Conservation (phyloP, 2,113 vertebrate species). For the Origma solitaria region DNA sequence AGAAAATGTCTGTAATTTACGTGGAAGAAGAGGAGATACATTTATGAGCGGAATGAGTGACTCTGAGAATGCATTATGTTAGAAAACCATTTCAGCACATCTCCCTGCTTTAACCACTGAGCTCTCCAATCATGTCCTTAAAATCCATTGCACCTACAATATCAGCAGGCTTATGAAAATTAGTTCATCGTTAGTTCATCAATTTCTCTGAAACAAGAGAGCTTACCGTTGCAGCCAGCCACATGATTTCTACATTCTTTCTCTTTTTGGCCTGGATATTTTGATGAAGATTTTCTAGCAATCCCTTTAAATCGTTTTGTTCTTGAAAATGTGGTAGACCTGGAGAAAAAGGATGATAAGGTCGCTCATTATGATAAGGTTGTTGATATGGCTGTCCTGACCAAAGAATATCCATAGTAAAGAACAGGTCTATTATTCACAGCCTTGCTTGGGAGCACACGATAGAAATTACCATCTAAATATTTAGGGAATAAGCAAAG, state of each 20-base stretch:
- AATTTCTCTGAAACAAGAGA: background rate
- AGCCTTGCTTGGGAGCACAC: background rate
- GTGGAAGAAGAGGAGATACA: background rate
- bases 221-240: conserved; percentile 90
- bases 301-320: conserved; percentile 89
- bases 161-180: background rate
- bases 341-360: conserved; percentile 26
- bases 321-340: conserved; percentile 92
- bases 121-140: background rate
- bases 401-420: background rate
- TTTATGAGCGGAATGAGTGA: background rate
- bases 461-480: background rate
- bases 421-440: background rate
- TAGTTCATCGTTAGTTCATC: background rate
- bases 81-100: background rate
- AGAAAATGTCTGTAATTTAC: background rate
- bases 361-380: background rate
- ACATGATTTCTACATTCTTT: conserved; percentile 97
- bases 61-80: background rate
- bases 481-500: background rate
- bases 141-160: background rate
- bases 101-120: background rate
- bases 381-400: background rate
- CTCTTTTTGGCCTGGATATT: conserved; percentile 93
- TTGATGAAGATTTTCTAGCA: conserved; percentile 93